phyloP scores from a whole-genome alignment of 2,888 invertebrate species.

The Leistus spinibarbis region DNA sequence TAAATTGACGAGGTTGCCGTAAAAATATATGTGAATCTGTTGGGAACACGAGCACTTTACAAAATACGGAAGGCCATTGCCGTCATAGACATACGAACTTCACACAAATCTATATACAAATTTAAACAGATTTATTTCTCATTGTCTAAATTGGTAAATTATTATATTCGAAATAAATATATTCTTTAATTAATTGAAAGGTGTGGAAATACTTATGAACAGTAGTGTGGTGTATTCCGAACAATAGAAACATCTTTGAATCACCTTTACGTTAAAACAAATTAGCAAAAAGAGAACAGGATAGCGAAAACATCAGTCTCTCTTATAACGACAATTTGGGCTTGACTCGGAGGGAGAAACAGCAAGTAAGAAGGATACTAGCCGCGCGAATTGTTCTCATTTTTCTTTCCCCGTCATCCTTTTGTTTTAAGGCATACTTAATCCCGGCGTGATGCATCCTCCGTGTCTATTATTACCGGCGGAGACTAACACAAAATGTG shows the following conservation, averaged over 20 bases:
- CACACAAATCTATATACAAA: too few relatives aligned
- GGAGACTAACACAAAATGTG: not conserved
- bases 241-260: not conserved
- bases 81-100: too few relatives aligned
- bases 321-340: slow-evolving; percentile 23
- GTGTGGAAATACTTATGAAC: too few relatives aligned
- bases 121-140: too few relatives aligned
- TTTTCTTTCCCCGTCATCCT: slow-evolving; percentile 18
- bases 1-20: slow-evolving; percentile 34
- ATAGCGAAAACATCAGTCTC: slow-evolving; percentile 11
- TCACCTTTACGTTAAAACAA: not conserved
- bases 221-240: too few relatives aligned
- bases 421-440: slow-evolving; percentile 30
- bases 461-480: slow-evolving; percentile 23
- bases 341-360: not conserved
- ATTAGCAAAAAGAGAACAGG: not conserved
- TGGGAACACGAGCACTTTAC: slow-evolving; percentile 18
- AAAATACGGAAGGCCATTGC: not conserved
- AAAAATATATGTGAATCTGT: slow-evolving; percentile 38
- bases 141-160: too few relatives aligned
- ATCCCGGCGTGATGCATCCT: slow-evolving; percentile 14
- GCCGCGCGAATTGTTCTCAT: slow-evolving; percentile 14
- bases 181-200: too few relatives aligned
- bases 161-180: too few relatives aligned
- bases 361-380: not conserved